These are phyloP conservation scores for Eucera pruinosa DNA, from an alignment of 2,888 invertebrate species.

Conservation along the genomic window DNA sequence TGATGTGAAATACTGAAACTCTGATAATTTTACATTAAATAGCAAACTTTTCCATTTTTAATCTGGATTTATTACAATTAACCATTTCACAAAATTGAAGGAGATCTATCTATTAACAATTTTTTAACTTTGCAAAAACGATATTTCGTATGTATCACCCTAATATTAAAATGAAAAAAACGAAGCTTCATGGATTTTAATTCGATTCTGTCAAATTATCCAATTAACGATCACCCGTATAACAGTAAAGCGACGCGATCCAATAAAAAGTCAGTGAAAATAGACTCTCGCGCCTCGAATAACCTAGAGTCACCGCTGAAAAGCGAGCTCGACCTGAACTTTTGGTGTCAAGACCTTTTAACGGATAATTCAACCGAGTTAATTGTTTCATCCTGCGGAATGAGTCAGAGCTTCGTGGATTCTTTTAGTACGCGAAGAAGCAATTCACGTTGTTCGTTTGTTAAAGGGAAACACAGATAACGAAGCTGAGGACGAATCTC, in stretches of 20 bases:
- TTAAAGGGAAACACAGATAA: conserved; percentile 8
- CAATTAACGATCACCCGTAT: conserved; percentile 18
- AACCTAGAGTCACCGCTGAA: conserved; percentile 28
- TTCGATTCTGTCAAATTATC: not conserved
- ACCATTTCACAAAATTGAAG: no score
- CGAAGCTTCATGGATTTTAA: no score
- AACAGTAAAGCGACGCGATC: not conserved
- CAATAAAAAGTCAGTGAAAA: no score
- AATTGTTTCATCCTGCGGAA: conserved; percentile 79
- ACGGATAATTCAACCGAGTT: conserved; percentile 75
- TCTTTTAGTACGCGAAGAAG: conserved; percentile 47
- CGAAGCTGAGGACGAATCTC: not conserved
- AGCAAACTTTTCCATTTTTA: no score
- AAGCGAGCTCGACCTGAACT: conserved; percentile 51
- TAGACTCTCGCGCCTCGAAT: no score
- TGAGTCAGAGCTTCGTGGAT: conserved; percentile 70
- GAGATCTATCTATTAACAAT: no score
- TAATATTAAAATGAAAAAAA: no score
- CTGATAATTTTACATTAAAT: no score
- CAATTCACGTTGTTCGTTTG: conserved; percentile 52
- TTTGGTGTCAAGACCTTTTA: conserved; percentile 75
- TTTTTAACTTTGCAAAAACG: no score
- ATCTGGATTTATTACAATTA: no score
- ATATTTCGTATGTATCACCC: no score
- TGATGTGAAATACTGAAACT: no score